phyloP scores from a whole-genome alignment of 2,113 vertebrate species.

The Physeter macrocephalus region DNA sequence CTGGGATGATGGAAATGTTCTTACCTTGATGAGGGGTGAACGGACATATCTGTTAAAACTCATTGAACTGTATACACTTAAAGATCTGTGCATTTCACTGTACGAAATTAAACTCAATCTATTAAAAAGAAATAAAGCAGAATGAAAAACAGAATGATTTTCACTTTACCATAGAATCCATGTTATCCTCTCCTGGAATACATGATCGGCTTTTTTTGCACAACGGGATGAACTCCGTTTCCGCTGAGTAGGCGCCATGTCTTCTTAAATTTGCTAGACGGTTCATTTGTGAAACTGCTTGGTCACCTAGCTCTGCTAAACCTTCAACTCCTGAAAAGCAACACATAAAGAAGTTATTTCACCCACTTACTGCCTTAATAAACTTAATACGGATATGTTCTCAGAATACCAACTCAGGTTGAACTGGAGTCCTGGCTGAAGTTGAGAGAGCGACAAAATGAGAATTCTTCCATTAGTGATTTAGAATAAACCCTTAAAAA shows the following conservation, averaged over 20 bases:
- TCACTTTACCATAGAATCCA: conserved; percentile 69
- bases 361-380: background rate
- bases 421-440: background rate
- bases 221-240: conserved; percentile 4
- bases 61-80: background rate
- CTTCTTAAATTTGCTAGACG: conserved; percentile 33
- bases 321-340: conserved; percentile 60
- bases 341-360: conserved; percentile 33
- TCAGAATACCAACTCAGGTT: conserved; percentile 15
- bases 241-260: conserved; percentile 7
- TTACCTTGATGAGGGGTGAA: background rate
- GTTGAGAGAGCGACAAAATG: background rate
- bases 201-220: conserved; percentile 49
- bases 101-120: conserved; percentile 29
- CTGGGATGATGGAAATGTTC: background rate
- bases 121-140: background rate
- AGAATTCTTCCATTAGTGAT: background rate
- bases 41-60: conserved; percentile 9
- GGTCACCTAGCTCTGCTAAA: conserved; percentile 19
- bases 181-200: background rate
- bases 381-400: background rate
- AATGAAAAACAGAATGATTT: no score
- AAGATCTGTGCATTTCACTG: background rate
- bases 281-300: conserved; percentile 12
- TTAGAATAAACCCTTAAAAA: conserved; percentile 4